These are phyloP conservation scores for Brachynemurus nebulosus DNA, from an alignment of 2,888 invertebrate species.

Conservation along the genomic window DNA sequence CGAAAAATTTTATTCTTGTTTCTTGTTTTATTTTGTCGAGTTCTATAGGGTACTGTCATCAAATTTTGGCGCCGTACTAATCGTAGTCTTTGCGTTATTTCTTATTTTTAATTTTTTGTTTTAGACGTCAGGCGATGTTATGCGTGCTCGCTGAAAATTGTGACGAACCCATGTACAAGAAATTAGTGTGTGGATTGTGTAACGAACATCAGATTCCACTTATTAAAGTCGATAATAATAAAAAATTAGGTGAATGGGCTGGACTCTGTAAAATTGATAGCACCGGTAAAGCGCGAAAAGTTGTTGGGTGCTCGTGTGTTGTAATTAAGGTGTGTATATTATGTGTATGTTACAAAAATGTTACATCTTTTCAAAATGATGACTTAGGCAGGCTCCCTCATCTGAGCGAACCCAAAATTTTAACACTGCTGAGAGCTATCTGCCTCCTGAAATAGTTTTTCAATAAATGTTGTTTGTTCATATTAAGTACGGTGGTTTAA, in stretches of 20 bases:
- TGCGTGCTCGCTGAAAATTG: conserved; percentile 97
- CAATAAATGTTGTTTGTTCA: conserved; percentile 10
- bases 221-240: conserved; percentile 96
- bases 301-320: conserved; percentile 95
- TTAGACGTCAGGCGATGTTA: conserved; percentile 86
- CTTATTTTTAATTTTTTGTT: conserved; percentile 20
- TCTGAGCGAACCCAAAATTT: conserved; percentile 31
- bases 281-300: conserved; percentile 97
- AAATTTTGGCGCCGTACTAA: too few relatives aligned
- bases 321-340: conserved; percentile 67
- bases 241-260: conserved; percentile 98
- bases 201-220: conserved; percentile 97
- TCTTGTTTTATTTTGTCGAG: too few relatives aligned
- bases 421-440: conserved; percentile 25
- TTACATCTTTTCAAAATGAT: conserved; percentile 23
- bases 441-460: conserved; percentile 20
- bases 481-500: conserved; percentile 7
- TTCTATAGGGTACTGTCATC: too few relatives aligned
- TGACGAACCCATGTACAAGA: conserved; percentile 95
- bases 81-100: background rate
- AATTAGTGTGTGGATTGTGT: conserved; percentile 93
- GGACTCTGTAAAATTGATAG: conserved; percentile 99
- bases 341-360: background rate
- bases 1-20: too few relatives aligned
- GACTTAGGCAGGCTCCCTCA: conserved; percentile 32